Conservation (phyloP, 2,888 invertebrate species). For the Altica lythri region DNA sequence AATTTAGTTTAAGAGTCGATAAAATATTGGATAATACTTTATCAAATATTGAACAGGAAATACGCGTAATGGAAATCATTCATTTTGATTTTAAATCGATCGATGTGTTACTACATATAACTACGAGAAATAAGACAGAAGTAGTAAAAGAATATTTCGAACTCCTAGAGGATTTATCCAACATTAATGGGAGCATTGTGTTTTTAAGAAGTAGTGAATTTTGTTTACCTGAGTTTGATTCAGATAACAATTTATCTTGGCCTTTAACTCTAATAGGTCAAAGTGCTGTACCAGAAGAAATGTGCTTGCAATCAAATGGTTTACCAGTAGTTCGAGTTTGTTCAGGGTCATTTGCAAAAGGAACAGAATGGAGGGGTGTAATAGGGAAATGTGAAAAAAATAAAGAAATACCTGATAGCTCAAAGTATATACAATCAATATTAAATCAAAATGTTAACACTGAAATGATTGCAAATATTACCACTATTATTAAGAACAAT, state of each 20-base stretch:
- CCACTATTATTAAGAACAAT: slow-evolving; percentile 35
- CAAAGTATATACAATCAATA: slow-evolving; percentile 38
- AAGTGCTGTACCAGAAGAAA: slow-evolving; percentile 60
- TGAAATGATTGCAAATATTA: slow-evolving; percentile 40
- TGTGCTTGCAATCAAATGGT: slow-evolving; percentile 64
- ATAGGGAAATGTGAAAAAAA: slow-evolving; percentile 47
- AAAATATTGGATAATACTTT: background rate
- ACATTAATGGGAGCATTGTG: too few relatives aligned
- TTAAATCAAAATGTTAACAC: slow-evolving; percentile 31
- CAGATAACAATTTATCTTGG: slow-evolving; percentile 53
- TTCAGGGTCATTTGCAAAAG: slow-evolving; percentile 63
- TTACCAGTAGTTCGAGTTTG: slow-evolving; percentile 65
- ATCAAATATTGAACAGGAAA: slow-evolving; percentile 11
- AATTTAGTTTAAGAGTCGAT: slow-evolving; percentile 6
- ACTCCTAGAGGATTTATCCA: slow-evolving; percentile 19
- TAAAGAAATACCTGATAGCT: slow-evolving; percentile 31
- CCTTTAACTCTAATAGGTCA: slow-evolving; percentile 60
- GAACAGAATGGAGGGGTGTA: slow-evolving; percentile 61
- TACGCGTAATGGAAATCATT: slow-evolving; percentile 62
- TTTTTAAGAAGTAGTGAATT: slow-evolving; percentile 46
- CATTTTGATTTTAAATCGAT: slow-evolving; percentile 49
- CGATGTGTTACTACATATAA: slow-evolving; percentile 59
- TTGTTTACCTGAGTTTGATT: slow-evolving; percentile 46
- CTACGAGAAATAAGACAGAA: slow-evolving; percentile 21
- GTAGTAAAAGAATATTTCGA: slow-evolving; percentile 29